A percentile compares a stretch with the other conserved stretches of the same genome.
These are phyloP conservation scores for Salmo trutta DNA, from an alignment of 2,797 vertebrate species.

Conservation along the genomic window DNA sequence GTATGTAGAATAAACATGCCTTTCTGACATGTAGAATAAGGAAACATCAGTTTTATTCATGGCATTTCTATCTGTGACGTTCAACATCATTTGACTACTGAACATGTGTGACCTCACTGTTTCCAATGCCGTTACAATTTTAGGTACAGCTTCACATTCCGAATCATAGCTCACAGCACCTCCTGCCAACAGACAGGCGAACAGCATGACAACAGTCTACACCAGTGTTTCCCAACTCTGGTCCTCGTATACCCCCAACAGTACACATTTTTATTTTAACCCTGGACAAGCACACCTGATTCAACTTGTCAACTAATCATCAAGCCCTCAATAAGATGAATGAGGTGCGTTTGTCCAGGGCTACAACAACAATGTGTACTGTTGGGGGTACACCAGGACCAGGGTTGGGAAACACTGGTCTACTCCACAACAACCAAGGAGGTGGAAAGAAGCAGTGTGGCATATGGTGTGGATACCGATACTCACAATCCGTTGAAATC, in stretches of 20 bases:
- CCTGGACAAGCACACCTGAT: no score
- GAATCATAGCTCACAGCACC: constrained; percentile 48
- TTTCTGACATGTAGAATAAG: neutral
- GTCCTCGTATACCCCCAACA: no score
- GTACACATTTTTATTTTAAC: no score
- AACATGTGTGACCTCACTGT: constrained; percentile 22
- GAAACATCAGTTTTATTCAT: neutral
- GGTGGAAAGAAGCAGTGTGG: constrained; percentile 75
- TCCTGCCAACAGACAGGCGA: constrained; percentile 56
- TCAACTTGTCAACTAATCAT: no score
- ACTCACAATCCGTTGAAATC: constrained; percentile 73
- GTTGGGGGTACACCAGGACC: no score
- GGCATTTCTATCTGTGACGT: neutral
- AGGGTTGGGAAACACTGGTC: no score
- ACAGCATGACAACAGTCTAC: constrained; percentile 48
- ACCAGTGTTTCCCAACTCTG: constrained; percentile 25
- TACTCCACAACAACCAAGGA: constrained; percentile 57
- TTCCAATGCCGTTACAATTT: constrained; percentile 22
- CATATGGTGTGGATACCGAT: constrained; percentile 72
- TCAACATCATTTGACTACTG: neutral
- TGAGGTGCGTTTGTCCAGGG: no score
- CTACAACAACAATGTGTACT: no score
- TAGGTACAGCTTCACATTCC: constrained; percentile 27
- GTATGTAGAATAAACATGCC: neutral
- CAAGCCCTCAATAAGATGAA: no score